A percentile compares a stretch with the other conserved stretches of the same genome.
These are phyloP conservation scores for Okamejei kenojei DNA, from an alignment of 2,797 vertebrate genomes.

Conservation along the genomic window DNA sequence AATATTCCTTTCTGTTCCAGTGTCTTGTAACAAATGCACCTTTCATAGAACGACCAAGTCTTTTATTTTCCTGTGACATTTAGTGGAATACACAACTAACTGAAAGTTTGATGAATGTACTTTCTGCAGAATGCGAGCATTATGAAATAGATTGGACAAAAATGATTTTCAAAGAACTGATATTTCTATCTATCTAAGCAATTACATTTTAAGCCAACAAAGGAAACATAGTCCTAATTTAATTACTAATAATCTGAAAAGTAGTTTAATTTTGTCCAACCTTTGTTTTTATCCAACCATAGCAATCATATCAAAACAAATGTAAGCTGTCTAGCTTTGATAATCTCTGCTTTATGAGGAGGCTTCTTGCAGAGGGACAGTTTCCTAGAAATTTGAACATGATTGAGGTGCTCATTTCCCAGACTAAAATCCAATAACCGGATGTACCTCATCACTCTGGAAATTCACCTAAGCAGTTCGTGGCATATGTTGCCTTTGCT, in stretches of 20 bases:
- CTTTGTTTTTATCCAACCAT: neutral
- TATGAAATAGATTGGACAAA: conserved; percentile 16
- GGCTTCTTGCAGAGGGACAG: neutral
- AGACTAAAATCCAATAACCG: too few species aligned
- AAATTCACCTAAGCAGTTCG: too few species aligned
- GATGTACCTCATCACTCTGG: too few species aligned
- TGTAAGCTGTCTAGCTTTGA: neutral
- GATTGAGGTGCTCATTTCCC: too few species aligned
- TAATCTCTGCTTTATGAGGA: neutral
- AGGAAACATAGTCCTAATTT: conserved; percentile 9
- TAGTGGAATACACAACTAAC: neutral
- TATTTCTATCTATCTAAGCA: neutral
- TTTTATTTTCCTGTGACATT: neutral
- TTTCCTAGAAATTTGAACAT: too few species aligned
- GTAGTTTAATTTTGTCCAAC: neutral
- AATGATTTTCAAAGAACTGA: neutral
- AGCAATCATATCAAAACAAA: neutral
- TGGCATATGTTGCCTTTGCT: too few species aligned
- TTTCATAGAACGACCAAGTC: neutral
- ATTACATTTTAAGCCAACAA: neutral
- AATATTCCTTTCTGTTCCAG: neutral
- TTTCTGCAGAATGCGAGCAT: conserved; percentile 10
- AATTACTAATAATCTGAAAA: neutral
- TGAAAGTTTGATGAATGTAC: conserved; percentile 14
- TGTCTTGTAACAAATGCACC: neutral